Base-by-base conservation (phyloP, 1,140 invertebrate genomes). In the Drosophila parvula region DNA sequence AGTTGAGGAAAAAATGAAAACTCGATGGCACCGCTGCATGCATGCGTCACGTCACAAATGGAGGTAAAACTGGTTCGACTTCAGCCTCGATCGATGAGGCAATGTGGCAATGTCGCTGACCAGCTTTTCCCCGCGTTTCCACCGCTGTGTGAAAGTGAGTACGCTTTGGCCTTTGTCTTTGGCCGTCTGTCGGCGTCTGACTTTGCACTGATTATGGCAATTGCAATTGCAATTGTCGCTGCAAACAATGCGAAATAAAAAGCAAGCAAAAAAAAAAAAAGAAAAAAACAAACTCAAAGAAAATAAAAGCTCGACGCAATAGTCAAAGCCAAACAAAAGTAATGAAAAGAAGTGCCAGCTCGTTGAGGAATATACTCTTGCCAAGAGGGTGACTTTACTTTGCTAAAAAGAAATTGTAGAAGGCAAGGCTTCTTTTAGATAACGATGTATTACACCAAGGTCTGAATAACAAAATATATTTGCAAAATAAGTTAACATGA, bases 201-300 rank as follows among this genome's bases (percentile, higher is more conserved):
- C 74, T 83, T 79, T 88, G 83, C 84, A 89, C 84, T 86, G 83
- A 86, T 86, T 86, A 83, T 88, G 84, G 83, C 83, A 86, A 86
- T 82, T 86, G 81, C 64, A 78, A 76, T 75, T 78, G 74, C 64
- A 78, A 61, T 57, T 78, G 74, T 68, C 64, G 62, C 81, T 64
- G 79, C 84, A 83, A 86, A 89, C 83, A 86, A 86, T 86, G 79
- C 64, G 60, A 74, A 76, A 71, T 71, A 58, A 79, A 85, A 79
- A 76, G 64, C 40, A 48, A 67, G 59, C 59, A 22, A 22, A 22
- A 22, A 67, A 67, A 59, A n/a, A n/a, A 22, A 22, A 22, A 22
- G 59, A 67, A 59, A n/a, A n/a, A n/a, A n/a, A n/a, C n/a, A n/a
- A 67, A 70, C 11, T 22, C n/a, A 22, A 55, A 70, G 65, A 74